phyloP scores from a whole-genome alignment of 1,140 invertebrate species.

The Drosophila arizonae region DNA sequence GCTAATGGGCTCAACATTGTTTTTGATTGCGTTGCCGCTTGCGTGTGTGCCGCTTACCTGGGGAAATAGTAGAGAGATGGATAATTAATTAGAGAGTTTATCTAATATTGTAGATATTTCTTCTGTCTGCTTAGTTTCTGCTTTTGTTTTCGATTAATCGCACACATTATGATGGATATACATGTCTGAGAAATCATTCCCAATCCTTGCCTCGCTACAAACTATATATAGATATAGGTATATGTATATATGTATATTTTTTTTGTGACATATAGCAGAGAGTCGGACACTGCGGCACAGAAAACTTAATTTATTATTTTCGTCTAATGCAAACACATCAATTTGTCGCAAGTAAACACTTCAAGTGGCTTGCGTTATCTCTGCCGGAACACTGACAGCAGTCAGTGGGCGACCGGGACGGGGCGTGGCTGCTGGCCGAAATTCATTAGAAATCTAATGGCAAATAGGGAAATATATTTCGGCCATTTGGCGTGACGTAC shows the following conservation, averaged over 20 bases:
- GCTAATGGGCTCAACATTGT: constrained; percentile 36
- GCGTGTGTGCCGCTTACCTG: constrained; percentile 40
- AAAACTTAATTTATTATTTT: constrained; percentile 78
- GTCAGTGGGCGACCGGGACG: background rate
- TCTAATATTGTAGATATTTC: background rate
- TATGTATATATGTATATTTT: background rate
- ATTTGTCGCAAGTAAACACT: constrained; percentile 79
- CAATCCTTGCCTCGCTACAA: constrained; percentile 3
- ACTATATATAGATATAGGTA: background rate
- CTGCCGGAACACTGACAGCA: constrained; percentile 63
- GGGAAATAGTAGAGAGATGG: background rate
- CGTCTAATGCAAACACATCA: constrained; percentile 75
- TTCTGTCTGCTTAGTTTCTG: background rate
- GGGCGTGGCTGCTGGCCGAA: constrained; percentile 22
- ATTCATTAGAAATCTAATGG: constrained; percentile 76
- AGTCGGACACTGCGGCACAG: background rate
- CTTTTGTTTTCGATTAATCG: background rate
- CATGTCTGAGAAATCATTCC: background rate
- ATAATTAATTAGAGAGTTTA: constrained; percentile 33
- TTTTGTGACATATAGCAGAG: constrained; percentile 6
- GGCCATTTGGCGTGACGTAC: constrained; percentile 42
- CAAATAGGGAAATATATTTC: constrained; percentile 70
- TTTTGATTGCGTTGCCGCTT: constrained; percentile 12
- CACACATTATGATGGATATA: background rate
- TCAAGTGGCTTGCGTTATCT: constrained; percentile 77